Evolutionary conservation across 1,140 invertebrate species (phyloP).

Genomic region (Drosophila oshimai): DNA sequence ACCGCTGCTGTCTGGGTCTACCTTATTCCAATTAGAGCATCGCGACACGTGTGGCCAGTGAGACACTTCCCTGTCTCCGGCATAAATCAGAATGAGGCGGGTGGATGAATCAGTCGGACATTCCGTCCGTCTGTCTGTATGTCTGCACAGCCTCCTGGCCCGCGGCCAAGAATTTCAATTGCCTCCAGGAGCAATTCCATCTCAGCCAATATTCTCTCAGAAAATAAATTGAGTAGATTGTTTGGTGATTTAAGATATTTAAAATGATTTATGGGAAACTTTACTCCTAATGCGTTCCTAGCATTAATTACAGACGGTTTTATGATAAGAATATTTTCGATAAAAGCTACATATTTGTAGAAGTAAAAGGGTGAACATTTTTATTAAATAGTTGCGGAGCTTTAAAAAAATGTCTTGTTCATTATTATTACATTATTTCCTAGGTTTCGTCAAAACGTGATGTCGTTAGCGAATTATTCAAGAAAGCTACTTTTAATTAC

Average conservation of each 20-base stretch:
- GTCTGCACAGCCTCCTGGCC: not conserved
- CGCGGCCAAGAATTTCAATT: not conserved
- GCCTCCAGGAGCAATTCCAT: slow-evolving; percentile 4
- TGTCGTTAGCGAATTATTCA: too few species aligned
- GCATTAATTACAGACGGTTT: too few species aligned
- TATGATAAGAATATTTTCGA: not conserved
- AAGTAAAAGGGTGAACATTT: too few species aligned
- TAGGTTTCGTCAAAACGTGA: too few species aligned
- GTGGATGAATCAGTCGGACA: slow-evolving; percentile 19
- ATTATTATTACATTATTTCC: too few species aligned
- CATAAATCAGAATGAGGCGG: slow-evolving; percentile 40
- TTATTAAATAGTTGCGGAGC: too few species aligned
- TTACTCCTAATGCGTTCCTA: too few species aligned
- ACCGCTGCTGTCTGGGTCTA: slow-evolving; percentile 31
- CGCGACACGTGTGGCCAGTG: slow-evolving; percentile 53
- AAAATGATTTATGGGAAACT: too few species aligned
- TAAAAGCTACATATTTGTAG: not conserved
- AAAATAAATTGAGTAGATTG: too few species aligned
- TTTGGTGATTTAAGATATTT: too few species aligned
- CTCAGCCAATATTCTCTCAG: not conserved
- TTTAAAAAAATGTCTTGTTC: too few species aligned
- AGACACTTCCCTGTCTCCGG: slow-evolving; percentile 13
- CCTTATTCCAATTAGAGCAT: slow-evolving; percentile 55
- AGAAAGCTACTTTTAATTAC: too few species aligned
- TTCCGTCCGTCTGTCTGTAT: not conserved